Percentiles rank a stretch among this genome's conserved stretches.
Conservation (phyloP, 1,140 invertebrate genomes). For the Drepana arcuata region DNA sequence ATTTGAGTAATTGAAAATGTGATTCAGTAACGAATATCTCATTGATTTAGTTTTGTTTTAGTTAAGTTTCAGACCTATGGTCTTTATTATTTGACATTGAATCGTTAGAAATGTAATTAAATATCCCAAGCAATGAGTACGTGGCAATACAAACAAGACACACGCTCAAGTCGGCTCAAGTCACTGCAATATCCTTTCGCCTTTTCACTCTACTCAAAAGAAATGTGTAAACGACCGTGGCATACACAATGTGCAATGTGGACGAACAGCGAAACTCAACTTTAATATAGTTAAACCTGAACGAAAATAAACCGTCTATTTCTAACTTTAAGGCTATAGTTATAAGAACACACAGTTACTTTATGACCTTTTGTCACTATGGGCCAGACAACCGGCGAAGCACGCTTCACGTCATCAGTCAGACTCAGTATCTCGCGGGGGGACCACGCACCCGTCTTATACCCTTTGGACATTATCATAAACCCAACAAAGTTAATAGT, state of each 20-base stretch:
- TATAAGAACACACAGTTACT: neutral
- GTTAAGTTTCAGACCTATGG: no score
- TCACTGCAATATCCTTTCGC: constrained; percentile 50
- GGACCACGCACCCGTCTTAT: constrained; percentile 17
- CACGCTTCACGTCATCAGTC: constrained; percentile 50
- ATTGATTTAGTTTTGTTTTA: no score
- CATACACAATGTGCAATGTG: constrained; percentile 53
- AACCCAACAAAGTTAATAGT: constrained; percentile 24
- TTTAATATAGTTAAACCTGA: neutral
- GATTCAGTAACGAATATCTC: no score
- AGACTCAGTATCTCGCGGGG: constrained; percentile 18
- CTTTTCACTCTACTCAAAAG: constrained; percentile 57
- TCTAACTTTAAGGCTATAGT: neutral
- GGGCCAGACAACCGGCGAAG: constrained; percentile 30
- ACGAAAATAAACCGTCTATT: constrained; percentile 3
- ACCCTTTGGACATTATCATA: constrained; percentile 14
- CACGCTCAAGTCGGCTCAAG: constrained; percentile 10
- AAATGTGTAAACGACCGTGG: constrained; percentile 56
- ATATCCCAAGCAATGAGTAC: no score
- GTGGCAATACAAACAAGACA: constrained; percentile 11
- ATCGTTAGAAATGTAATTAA: no score
- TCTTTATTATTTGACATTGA: no score
- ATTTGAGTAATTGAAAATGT: no score
- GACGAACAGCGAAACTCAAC: constrained; percentile 30
- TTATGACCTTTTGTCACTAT: constrained; percentile 25